Conservation (phyloP, 2,113 vertebrate genomes). For the Aepyceros melampus region DNA sequence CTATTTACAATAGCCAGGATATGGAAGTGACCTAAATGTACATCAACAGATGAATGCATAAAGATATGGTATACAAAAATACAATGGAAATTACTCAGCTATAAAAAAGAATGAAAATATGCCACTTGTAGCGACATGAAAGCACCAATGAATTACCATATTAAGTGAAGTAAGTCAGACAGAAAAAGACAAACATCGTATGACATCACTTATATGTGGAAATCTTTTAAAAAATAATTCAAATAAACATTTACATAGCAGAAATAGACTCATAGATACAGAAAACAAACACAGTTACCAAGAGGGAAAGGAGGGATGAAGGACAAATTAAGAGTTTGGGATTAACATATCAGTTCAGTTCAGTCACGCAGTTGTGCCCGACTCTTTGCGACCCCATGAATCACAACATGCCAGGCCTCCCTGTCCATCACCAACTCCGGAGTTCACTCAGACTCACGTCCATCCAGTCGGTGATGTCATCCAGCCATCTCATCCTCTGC, state of each 20-base stretch:
- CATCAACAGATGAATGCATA: background rate
- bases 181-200: background rate
- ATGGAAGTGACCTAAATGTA: background rate
- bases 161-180: background rate
- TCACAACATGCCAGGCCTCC: rapidly evolving
- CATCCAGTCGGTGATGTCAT: rapidly evolving
- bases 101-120: background rate
- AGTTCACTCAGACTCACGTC: too few species aligned
- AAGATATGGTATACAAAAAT: background rate
- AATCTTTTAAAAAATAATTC: background rate
- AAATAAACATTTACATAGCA: background rate
- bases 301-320: background rate
- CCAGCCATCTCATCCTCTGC: too few species aligned
- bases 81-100: background rate
- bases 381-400: too few species aligned
- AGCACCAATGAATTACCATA: background rate
- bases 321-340: background rate
- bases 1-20: background rate
- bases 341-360: background rate
- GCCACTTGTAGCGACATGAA: background rate
- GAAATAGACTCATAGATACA: background rate
- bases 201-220: background rate
- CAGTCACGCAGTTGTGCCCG: too few species aligned
- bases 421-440: too few species aligned
- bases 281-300: background rate